phyloP scores from a whole-genome alignment of 2,113 vertebrate genomes.

The Vireo altiloquus region DNA sequence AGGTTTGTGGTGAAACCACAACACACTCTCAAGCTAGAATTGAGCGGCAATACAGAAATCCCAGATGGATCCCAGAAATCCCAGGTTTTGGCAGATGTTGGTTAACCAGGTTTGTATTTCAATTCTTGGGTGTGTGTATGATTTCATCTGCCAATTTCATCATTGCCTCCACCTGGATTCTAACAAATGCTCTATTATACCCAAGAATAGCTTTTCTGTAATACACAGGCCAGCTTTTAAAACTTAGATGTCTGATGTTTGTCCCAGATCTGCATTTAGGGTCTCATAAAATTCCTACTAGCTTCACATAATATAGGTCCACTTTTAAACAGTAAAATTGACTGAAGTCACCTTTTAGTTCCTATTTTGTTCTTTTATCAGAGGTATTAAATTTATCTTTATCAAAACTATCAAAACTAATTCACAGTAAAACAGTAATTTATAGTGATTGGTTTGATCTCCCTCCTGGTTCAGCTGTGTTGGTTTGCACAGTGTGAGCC shows the following conservation, averaged over 20 bases:
- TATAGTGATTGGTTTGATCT: not conserved
- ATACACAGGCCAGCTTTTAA: not conserved
- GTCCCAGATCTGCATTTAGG: not conserved
- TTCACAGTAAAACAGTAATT: not conserved
- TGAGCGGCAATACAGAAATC: not conserved
- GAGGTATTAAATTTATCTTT: not conserved
- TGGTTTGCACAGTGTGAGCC: not conserved
- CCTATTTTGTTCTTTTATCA: not conserved
- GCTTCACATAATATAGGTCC: not conserved
- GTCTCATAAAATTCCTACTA: not conserved
- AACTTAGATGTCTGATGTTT: not conserved
- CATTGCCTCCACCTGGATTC: not conserved
- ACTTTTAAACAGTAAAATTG: not conserved
- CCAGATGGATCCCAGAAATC: too few species aligned
- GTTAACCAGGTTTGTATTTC: not conserved
- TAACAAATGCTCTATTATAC: not conserved
- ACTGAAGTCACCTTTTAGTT: not conserved
- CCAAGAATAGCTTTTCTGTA: not conserved
- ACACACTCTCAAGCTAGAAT: not conserved
- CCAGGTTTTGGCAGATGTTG: not conserved
- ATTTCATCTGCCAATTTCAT: not conserved
- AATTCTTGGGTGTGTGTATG: not conserved
- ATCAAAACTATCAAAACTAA: not conserved
- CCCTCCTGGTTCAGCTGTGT: not conserved
- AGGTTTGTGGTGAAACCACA: not conserved